phyloP scores from a whole-genome alignment of 2,113 vertebrate species.

The Columbina picui region DNA sequence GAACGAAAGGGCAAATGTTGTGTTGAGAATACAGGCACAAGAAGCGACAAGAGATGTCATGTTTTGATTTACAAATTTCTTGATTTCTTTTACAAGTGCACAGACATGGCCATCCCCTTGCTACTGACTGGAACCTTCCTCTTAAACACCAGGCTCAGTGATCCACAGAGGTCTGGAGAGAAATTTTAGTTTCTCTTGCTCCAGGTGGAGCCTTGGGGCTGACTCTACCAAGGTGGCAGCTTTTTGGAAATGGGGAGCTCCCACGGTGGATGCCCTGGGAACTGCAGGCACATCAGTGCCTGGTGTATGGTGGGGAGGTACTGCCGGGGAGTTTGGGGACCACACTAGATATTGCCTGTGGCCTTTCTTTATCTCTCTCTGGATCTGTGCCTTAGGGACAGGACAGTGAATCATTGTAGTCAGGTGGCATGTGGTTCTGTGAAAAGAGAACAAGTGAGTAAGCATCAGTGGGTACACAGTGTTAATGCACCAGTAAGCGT shows the following conservation, averaged over 20 bases:
- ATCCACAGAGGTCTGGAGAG: not conserved
- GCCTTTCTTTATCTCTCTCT: not conserved
- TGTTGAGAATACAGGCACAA: not conserved
- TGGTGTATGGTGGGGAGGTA: rapidly evolving
- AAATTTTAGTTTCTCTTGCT: not conserved
- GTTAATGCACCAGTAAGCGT: not conserved
- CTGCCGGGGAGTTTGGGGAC: not conserved
- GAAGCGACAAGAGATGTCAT: not conserved
- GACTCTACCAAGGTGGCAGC: not conserved
- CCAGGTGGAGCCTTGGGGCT: not conserved
- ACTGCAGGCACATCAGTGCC: not conserved
- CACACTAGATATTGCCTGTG: rapidly evolving
- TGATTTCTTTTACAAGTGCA: not conserved
- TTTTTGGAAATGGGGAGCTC: not conserved
- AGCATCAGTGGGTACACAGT: not conserved
- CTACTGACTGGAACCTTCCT: not conserved
- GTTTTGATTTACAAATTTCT: not conserved
- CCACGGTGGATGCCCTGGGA: not conserved
- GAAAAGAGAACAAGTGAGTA: not conserved
- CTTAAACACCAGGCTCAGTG: not conserved
- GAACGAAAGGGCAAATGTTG: not conserved
- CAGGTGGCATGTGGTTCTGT: not conserved
- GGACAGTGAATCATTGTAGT: not conserved
- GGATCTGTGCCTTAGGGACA: not conserved
- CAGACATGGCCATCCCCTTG: not conserved